Conservation (phyloP, 2,113 vertebrate species). For the Anolis sagrei region DNA sequence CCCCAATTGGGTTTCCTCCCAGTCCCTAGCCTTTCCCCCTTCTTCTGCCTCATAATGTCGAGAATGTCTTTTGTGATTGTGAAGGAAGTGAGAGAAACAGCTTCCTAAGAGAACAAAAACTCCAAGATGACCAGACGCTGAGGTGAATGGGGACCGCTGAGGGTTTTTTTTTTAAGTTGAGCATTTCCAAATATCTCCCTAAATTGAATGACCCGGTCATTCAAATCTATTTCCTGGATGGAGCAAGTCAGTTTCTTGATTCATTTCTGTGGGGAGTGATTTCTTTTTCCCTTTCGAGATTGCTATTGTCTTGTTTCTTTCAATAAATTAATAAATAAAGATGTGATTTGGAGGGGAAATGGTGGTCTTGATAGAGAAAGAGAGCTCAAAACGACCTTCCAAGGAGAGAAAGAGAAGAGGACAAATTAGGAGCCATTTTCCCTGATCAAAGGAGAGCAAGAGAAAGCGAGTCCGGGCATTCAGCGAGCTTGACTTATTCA, state of each 20-base stretch:
- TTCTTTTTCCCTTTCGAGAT: conserved; percentile 20
- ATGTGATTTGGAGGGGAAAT: conserved; percentile 76
- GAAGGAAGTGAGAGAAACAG: background rate
- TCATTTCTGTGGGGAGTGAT: background rate
- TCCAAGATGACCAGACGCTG: background rate
- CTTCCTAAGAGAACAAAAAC: background rate
- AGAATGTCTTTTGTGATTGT: background rate
- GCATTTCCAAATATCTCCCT: background rate
- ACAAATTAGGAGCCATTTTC: conserved; percentile 90
- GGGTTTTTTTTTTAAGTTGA: background rate
- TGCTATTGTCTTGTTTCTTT: conserved; percentile 79
- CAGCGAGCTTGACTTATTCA: conserved; percentile 90
- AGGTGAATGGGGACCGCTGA: too few relatives aligned
- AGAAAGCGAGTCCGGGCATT: conserved; percentile 86
- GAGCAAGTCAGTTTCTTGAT: conserved; percentile 72
- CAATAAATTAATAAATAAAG: conserved; percentile 56
- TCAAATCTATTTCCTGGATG: conserved; percentile 49
- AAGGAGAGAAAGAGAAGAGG: conserved; percentile 63
- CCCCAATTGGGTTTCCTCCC: background rate
- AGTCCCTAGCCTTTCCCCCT: background rate
- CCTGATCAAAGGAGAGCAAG: conserved; percentile 88
- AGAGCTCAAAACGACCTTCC: background rate
- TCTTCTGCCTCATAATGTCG: background rate
- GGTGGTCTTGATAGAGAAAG: conserved; percentile 39
- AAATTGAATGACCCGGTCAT: too few relatives aligned